phyloP scores from a whole-genome alignment of 2,888 invertebrate species.

The Neria commutata region DNA sequence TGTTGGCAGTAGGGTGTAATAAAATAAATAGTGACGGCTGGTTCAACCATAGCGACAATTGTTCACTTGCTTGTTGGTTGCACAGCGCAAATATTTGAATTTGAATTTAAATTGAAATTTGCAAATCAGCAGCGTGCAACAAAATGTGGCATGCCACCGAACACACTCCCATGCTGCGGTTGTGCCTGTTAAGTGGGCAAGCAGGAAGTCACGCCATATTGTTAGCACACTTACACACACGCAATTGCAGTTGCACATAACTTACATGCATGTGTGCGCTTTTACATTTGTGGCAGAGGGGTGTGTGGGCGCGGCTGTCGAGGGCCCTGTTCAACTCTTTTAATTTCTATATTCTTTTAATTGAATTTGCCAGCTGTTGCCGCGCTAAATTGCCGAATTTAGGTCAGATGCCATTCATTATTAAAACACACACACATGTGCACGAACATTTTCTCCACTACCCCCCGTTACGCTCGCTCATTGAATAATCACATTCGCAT shows the following conservation, averaged over 20 bases:
- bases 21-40: background rate
- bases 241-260: too few species aligned
- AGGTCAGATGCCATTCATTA: background rate
- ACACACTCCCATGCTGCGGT: background rate
- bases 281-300: too few species aligned
- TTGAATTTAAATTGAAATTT: slow-evolving; percentile 10
- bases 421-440: background rate
- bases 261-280: too few species aligned
- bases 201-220: slow-evolving; percentile 16
- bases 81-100: background rate
- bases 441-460: background rate
- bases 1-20: background rate
- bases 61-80: background rate
- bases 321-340: too few species aligned
- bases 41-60: background rate
- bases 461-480: too few species aligned
- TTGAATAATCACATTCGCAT: background rate
- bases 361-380: background rate
- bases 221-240: too few species aligned
- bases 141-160: background rate
- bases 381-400: background rate
- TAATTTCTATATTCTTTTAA: too few species aligned
- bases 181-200: background rate
- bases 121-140: slow-evolving; percentile 13
- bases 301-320: too few species aligned